A percentile compares a stretch with the other conserved stretches of the same genome.
Conservation (phyloP, 1,140 invertebrate species). For the Microplitis demolitor region DNA sequence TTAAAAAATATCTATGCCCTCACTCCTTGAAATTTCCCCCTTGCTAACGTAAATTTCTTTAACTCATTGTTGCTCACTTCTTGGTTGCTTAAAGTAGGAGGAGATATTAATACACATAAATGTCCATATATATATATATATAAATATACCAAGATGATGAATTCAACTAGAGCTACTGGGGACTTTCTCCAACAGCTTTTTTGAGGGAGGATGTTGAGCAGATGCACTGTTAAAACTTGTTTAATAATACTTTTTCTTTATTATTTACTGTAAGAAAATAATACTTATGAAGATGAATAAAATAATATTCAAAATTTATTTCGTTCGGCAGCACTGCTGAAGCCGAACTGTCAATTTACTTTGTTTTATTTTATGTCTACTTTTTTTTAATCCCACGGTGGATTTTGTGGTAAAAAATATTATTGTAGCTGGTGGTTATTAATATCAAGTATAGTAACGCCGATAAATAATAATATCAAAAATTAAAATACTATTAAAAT, state of each 20-base stretch:
- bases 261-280: not conserved
- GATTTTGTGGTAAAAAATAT: not conserved
- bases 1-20: constrained; percentile 37
- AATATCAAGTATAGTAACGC: not conserved
- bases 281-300: not conserved
- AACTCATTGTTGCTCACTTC: constrained; percentile 44
- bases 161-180: not conserved
- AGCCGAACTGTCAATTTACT: too few species aligned
- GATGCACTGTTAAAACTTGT: constrained; percentile 12
- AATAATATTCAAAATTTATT: too few species aligned
- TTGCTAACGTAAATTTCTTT: too few species aligned
- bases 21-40: constrained; percentile 8
- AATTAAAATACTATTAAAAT: not conserved
- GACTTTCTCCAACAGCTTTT: too few species aligned
- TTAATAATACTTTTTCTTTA: too few species aligned
- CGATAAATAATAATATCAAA: not conserved
- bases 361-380: too few species aligned
- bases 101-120: too few species aligned
- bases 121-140: too few species aligned
- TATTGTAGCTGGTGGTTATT: not conserved
- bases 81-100: constrained; percentile 11
- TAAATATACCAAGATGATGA: too few species aligned
- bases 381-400: too few species aligned
- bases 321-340: too few species aligned
- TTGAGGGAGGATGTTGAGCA: constrained; percentile 16